Percentiles rank a stretch among this genome's conserved stretches.
Conservation (phyloP, 2,113 vertebrate species). For the Sapayoa aenigma region DNA sequence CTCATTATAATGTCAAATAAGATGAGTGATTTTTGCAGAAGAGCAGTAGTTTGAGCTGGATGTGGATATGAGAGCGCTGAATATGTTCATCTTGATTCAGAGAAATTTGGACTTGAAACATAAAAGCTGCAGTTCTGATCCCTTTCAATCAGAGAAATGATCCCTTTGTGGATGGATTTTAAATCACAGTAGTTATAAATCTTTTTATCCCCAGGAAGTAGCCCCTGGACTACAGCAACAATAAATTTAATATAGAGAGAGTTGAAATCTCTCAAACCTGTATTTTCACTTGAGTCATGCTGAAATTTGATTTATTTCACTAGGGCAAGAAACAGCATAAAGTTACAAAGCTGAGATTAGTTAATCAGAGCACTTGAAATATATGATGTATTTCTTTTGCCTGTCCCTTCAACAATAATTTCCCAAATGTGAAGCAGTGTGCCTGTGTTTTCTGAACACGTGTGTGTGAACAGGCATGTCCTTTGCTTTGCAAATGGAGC, state of each 20-base stretch:
- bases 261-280: not conserved
- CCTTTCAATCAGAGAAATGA: not conserved
- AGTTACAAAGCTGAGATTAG: not conserved
- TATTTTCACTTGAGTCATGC: not conserved
- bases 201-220: not conserved
- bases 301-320: not conserved
- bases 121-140: slow-evolving; percentile 8
- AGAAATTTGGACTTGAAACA: not conserved
- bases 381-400: not conserved
- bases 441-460: not conserved
- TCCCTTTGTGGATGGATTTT: slow-evolving; percentile 15
- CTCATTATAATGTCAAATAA: slow-evolving; percentile 19
- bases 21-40: not conserved
- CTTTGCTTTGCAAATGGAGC: not conserved
- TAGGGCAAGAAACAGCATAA: not conserved
- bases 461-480: not conserved
- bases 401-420: not conserved
- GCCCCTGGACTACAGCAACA: not conserved
- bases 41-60: not conserved
- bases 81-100: slow-evolving; percentile 2
- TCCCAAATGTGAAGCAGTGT: not conserved
- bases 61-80: not conserved
- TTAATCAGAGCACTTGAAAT: not conserved
- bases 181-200: not conserved
- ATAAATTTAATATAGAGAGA: not conserved